Conservation (phyloP, 2,113 vertebrate species). For the Amphilophus citrinellus region DNA sequence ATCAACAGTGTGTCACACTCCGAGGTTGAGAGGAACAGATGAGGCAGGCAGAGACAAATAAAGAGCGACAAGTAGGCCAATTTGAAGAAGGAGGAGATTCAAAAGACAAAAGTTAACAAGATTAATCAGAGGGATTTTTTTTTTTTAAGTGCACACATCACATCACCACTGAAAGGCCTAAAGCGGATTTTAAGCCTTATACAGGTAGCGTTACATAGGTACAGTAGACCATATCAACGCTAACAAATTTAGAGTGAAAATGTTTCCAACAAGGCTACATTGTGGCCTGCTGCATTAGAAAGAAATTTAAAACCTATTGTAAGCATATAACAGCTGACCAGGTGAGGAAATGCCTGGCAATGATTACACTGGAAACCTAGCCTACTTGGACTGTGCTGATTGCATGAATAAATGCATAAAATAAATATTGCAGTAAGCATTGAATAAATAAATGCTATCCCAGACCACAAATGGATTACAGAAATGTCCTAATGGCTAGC, state of each 20-base stretch:
- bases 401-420: conserved; percentile 6
- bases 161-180: neutral
- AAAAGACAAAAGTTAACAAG: conserved; percentile 17
- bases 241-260: neutral
- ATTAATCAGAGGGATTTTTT: neutral
- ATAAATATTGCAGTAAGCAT: too few relatives aligned
- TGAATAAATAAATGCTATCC: neutral
- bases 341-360: neutral
- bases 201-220: neutral
- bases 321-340: neutral
- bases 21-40: conserved; percentile 58
- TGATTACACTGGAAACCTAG: neutral
- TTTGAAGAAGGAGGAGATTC: conserved; percentile 18
- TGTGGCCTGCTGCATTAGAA: neutral
- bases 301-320: neutral
- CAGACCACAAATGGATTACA: neutral
- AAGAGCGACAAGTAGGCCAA: conserved; percentile 32
- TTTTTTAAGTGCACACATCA: neutral
- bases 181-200: neutral
- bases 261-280: neutral
- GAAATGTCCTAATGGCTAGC: neutral
- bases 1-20: conserved; percentile 55
- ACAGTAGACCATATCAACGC: neutral
- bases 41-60: conserved; percentile 31
- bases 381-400: neutral